These are phyloP conservation scores for Nicator chloris DNA, from an alignment of 2,113 vertebrate genomes.

Conservation along the genomic window DNA sequence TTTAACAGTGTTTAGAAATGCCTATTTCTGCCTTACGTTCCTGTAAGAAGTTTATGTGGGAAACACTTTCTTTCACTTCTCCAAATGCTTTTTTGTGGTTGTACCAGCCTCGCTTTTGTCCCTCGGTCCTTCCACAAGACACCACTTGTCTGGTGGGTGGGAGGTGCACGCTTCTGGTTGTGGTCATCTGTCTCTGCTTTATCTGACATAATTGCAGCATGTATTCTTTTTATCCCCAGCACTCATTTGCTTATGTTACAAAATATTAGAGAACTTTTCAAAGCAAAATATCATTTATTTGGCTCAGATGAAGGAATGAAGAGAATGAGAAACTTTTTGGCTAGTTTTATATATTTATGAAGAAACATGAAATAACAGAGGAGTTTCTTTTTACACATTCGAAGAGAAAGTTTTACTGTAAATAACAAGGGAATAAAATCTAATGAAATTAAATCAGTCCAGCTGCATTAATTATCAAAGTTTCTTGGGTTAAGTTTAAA, in stretches of 20 bases:
- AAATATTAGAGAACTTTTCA: not conserved
- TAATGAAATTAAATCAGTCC: not conserved
- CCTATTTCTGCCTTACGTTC: accelerated
- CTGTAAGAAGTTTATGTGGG: not conserved
- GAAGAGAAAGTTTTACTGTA: not conserved
- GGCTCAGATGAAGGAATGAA: not conserved
- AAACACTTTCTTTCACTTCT: not conserved
- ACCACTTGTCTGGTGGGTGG: not conserved
- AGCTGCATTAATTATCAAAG: not conserved
- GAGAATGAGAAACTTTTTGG: not conserved
- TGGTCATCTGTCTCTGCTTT: not conserved
- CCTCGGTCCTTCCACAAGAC: not conserved
- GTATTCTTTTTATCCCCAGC: not conserved
- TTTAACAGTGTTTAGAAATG: not conserved
- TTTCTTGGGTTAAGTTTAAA: not conserved
- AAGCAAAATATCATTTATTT: not conserved
- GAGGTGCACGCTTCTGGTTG: not conserved
- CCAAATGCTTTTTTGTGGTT: not conserved
- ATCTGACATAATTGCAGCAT: not conserved
- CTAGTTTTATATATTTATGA: not conserved
- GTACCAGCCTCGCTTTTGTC: not conserved
- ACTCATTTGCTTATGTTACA: not conserved
- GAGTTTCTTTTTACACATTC: not conserved
- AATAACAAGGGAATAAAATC: not conserved
- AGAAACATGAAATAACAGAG: not conserved